Evolutionary conservation across 1,140 invertebrate species (phyloP).

Genomic region (Ostrea edulis): DNA sequence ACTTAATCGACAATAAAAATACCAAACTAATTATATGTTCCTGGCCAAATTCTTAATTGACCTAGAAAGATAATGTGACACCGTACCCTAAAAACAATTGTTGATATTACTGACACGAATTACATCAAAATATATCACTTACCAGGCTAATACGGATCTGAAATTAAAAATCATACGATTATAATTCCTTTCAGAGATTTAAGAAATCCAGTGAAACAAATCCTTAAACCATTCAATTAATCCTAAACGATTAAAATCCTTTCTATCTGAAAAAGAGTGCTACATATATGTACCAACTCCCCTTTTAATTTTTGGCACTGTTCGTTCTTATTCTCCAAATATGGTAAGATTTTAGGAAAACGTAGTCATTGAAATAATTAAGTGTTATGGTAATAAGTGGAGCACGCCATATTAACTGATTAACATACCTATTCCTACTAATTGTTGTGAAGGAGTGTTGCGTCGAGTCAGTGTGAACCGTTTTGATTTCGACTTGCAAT

Average conservation of each 20-base stretch:
- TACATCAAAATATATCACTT: background rate
- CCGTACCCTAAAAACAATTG: background rate
- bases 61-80: background rate
- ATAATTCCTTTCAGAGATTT: background rate
- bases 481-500: background rate
- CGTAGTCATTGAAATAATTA: conserved; percentile 5
- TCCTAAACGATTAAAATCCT: background rate
- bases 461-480: background rate
- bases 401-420: background rate
- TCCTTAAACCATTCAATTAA: background rate
- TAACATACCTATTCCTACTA: background rate
- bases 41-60: background rate
- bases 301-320: conserved; percentile 26
- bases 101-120: background rate
- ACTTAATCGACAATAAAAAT: no score
- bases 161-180: background rate
- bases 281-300: background rate
- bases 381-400: conserved; percentile 1
- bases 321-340: background rate
- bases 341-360: background rate
- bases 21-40: no score
- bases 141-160: background rate
- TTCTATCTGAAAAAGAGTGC: background rate
- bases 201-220: background rate
- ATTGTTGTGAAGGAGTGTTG: background rate